A percentile compares a stretch with the other conserved stretches of the same genome.
Conservation (phyloP, 2,113 vertebrate species). For the Platichthys flesus region DNA sequence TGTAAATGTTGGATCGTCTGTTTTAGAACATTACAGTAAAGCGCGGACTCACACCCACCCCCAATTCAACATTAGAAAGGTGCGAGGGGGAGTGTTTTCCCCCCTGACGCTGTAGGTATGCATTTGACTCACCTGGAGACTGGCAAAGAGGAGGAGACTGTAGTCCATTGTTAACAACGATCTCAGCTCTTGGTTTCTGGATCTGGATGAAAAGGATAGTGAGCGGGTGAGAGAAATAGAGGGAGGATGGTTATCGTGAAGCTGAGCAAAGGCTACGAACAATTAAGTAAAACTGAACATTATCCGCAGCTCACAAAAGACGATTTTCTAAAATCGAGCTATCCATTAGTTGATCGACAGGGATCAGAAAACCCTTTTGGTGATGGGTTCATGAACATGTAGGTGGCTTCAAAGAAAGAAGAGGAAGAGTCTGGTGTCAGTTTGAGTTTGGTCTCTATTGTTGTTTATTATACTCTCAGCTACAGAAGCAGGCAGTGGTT, state of each 20-base stretch:
- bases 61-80: no score
- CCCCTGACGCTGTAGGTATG: not conserved
- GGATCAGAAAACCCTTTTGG: no score
- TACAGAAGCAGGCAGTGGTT: not conserved
- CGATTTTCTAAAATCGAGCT: no score
- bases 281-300: no score
- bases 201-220: slow-evolving; percentile 26
- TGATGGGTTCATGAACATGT: not conserved
- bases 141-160: slow-evolving; percentile 55
- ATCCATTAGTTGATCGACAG: no score
- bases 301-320: no score
- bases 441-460: no score
- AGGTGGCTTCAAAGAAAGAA: not conserved
- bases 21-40: no score
- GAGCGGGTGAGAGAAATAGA: slow-evolving; percentile 10
- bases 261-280: no score
- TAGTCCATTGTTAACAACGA: slow-evolving; percentile 54
- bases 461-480: not conserved
- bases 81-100: no score
- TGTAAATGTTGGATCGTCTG: no score
- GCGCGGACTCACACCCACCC: no score
- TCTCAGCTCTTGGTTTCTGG: slow-evolving; percentile 40
- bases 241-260: not conserved
- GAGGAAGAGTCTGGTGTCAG: not conserved
- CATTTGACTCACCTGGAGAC: slow-evolving; percentile 79